Base-by-base conservation (phyloP, 2,888 invertebrate species). In the Eupsilia transversa region DNA sequence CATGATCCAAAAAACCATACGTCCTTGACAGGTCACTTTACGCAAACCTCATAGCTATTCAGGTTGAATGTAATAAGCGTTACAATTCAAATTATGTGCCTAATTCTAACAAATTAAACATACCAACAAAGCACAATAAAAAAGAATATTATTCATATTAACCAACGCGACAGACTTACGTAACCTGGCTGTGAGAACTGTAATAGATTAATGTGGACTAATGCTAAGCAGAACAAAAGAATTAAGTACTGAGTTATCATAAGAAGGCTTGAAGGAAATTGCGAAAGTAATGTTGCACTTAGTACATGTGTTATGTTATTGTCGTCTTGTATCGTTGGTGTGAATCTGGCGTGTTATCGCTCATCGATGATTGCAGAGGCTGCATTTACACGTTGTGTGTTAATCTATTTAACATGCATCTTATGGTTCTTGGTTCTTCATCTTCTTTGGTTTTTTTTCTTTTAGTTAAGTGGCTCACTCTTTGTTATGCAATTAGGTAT, bases 141-240 rank as follows among this genome's bases (percentile, higher is more conserved):
- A 79, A 74, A 74, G 41, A 72, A 85, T 76, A 46, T 73, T 72
- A 86, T 80, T 77, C 72, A 66, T 87, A 87, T 86, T 85, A 81
- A 82, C 78, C 78, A 82, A 88, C 85, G 74, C 74, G 85, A 82
- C 75, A 76, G 66, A 67, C 46, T 89, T 89, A 81, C 84, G 89
- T 82, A 86, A 87, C 82, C 65, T 46, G 9, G 9, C 77, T 77
- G 88, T 90, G 90, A 82, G 90, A 89, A 89, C 73, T 75, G 85
- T 77, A 84, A 77, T 72, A 78, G 88, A 88, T 88, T 86, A 84
- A 74, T 80, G 75, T 82, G 82, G 77, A 84, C 84, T 84, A 85
- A 84, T 81, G 74, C 66, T 83, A 69, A 77, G 65, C 73, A 79
- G 83, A 89, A 89, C 88, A 90, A 91, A 88, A 87, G 86, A 88